phyloP scores from a whole-genome alignment of 1,140 invertebrate species.

The Paracyclopina nana region DNA sequence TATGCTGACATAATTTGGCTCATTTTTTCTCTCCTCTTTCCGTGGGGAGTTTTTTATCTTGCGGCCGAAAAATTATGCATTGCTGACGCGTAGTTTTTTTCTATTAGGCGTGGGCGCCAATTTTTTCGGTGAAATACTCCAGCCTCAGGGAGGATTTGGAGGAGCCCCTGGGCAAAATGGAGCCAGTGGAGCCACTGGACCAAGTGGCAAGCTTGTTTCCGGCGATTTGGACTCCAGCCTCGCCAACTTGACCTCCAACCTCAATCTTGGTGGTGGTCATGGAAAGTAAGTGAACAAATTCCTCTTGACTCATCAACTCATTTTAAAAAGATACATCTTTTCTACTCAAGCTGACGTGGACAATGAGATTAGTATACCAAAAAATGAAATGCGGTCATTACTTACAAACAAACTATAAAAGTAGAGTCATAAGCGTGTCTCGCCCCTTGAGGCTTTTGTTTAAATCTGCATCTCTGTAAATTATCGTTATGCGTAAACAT shows the following conservation, averaged over 20 bases:
- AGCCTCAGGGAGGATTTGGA: conserved; percentile 1
- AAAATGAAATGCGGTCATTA: neutral
- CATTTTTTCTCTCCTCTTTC: no score
- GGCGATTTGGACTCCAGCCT: conserved; percentile 14
- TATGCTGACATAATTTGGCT: no score
- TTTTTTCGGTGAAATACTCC: conserved; percentile 11
- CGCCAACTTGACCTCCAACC: conserved; percentile 15
- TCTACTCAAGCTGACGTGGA: neutral
- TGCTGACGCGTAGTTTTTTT: no score
- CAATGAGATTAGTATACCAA: neutral
- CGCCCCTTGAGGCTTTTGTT: neutral
- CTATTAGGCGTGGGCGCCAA: conserved; percentile 8
- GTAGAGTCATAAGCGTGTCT: neutral
- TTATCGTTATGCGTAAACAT: no score
- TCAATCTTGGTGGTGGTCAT: conserved; percentile 1
- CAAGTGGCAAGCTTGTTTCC: conserved; percentile 2
- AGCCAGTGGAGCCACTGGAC: no score
- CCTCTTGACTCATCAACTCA: neutral
- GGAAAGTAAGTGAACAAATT: conserved; percentile 1
- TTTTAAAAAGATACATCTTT: neutral
- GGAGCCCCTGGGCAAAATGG: neutral
- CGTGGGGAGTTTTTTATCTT: no score
- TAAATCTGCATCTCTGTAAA: neutral
- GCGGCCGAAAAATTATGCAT: no score
- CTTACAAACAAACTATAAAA: neutral